Evolutionary conservation across 2,888 invertebrate species (phyloP), one percentile per base, ranked within the genome.

Genomic region (Andrena camellia): DNA sequence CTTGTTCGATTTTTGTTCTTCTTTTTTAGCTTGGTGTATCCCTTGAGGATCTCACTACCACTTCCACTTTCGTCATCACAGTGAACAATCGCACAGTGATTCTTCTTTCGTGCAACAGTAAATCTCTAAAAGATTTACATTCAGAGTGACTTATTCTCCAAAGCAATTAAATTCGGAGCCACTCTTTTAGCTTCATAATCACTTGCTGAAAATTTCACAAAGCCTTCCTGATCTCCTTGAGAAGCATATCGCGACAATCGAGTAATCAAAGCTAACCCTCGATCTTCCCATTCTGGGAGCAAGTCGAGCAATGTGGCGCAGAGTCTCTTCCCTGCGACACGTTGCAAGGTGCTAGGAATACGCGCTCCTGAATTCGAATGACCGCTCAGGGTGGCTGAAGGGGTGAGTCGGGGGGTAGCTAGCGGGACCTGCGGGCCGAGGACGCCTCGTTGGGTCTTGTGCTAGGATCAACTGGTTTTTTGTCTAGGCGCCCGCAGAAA

Each of bases 401-500:
- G 86, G 78, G 83, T 77, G 75, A 71, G 64, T 83, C 81, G 42
- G 68, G 74, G 76, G 52, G 52, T 52, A 52, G 7, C 63, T 67
- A 68, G 42, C 48, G 50, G 59, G 64, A 86, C 70, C 84, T 60
- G 70, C 60, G 31, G 79, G 80, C 80, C 73, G 78, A 84, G 84
- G 79, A 80, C 76, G 85, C 83, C 62, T 68, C 68, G 50, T 74
- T 82, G 74, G 73, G 77, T 76, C 81, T 70, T 74, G 68, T 48
- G 48, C 59, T 57, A 74, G 60, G 86, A 78, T 86, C 88, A 86
- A 79, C 87, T 82, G 87, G 87, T 87, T 57, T 67, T 68, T 81
- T 70, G 81, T 89, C 87, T 89, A 76, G 89, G 78, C 75, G 85
- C 81, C 83, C 75, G 68, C 78, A 80, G 78, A 81, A 76, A 88